Evolutionary conservation across 2,888 invertebrate species (phyloP).

Genomic region (Diarsia mendica): DNA sequence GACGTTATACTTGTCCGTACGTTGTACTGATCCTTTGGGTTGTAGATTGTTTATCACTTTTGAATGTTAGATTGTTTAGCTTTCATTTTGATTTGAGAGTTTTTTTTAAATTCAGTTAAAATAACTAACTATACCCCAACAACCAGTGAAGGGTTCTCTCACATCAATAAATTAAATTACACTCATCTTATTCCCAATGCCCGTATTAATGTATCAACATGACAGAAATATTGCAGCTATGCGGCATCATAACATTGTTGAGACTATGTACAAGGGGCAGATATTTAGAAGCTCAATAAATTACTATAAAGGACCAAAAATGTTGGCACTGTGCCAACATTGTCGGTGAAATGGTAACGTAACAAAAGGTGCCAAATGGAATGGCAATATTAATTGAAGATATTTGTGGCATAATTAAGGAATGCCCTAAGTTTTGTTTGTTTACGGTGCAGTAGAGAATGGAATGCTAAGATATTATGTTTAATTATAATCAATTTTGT

Average conservation of each 20-base stretch:
- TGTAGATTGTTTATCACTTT: conserved; percentile 1
- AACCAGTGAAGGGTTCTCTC: not conserved
- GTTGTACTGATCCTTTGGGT: conserved; percentile 3
- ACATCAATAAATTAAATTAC: conserved; percentile 12
- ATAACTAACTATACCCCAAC: not conserved
- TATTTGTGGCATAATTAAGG: conserved; percentile 52
- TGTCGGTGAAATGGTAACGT: conserved; percentile 62
- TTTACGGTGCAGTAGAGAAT: conserved; percentile 9
- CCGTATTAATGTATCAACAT: conserved; percentile 44
- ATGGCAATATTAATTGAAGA: conserved; percentile 57
- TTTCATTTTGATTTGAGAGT: not conserved
- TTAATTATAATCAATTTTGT: not conserved
- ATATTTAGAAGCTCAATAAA: conserved; percentile 59
- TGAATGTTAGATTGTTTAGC: not conserved
- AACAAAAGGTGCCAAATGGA: conserved; percentile 55
- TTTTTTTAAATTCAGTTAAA: not conserved
- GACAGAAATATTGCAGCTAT: conserved; percentile 51
- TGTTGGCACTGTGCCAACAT: conserved; percentile 61
- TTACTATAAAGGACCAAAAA: conserved; percentile 54
- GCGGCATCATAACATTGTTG: conserved; percentile 34
- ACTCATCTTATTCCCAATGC: conserved; percentile 17
- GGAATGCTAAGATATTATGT: conserved; percentile 12
- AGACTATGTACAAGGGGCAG: conserved; percentile 28
- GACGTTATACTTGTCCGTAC: conserved; percentile 1
- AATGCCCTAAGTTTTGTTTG: conserved; percentile 18